Conservation (phyloP, 2,797 vertebrate species). For the Mionectes olivaceus region DNA sequence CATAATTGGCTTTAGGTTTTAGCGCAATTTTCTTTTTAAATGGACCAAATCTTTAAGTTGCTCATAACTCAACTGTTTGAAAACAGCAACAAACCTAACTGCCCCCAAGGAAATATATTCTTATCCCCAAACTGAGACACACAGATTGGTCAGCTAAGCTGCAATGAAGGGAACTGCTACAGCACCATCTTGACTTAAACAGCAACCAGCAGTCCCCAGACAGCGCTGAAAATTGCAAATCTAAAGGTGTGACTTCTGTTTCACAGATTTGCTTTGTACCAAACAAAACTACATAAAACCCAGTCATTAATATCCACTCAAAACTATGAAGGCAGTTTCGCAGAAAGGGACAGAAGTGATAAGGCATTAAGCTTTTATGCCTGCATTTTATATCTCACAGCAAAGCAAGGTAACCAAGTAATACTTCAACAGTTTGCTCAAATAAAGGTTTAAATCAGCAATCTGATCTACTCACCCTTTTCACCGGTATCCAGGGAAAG, state of each 20-base stretch:
- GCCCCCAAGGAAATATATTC: conserved; percentile 47
- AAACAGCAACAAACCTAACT: conserved; percentile 53
- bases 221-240: neutral
- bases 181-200: conserved; percentile 46
- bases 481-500: conserved; percentile 55
- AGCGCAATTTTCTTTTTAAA: conserved; percentile 64
- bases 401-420: conserved; percentile 7
- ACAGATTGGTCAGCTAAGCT: neutral
- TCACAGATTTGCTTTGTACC: conserved; percentile 1
- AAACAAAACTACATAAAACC: conserved; percentile 26
- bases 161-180: conserved; percentile 1
- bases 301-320: conserved; percentile 31
- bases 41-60: conserved; percentile 62
- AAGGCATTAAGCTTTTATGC: conserved; percentile 38
- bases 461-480: conserved; percentile 73
- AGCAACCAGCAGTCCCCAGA: conserved; percentile 11
- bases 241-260: conserved; percentile 39
- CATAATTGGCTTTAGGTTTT: conserved; percentile 69
- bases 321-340: conserved; percentile 13
- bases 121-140: conserved; percentile 28
- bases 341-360: neutral
- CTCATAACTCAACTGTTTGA: conserved; percentile 54
- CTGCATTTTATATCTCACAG: neutral
- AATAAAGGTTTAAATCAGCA: neutral
- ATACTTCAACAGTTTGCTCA: neutral